Percentiles rank a stretch among this genome's conserved stretches.
Evolutionary conservation across 2,113 vertebrate genomes (phyloP).

Genomic region (Callionymus lyra): DNA sequence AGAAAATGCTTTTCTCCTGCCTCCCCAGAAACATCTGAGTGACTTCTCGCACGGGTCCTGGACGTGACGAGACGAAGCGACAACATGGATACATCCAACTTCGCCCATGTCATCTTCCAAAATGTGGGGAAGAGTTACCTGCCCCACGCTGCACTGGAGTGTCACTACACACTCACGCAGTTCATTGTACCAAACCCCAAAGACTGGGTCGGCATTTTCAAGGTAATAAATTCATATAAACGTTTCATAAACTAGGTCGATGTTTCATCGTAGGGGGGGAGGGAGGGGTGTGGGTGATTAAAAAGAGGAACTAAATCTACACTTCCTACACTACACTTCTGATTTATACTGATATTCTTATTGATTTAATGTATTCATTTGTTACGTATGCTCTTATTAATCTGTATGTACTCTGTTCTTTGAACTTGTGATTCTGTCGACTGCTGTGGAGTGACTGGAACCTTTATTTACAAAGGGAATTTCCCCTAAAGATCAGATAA

Average conservation of each 20-base stretch:
- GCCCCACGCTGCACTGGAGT: constrained; percentile 88
- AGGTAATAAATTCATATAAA: constrained; percentile 64
- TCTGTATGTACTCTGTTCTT: no score
- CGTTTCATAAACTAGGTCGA: background rate
- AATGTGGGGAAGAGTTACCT: constrained; percentile 96
- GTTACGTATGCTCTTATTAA: no score
- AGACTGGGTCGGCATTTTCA: constrained; percentile 98
- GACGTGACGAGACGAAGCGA: constrained; percentile 67
- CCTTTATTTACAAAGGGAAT: no score
- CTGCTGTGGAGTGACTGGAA: no score
- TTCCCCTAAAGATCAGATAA: no score
- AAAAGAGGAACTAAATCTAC: no score
- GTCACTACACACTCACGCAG: constrained; percentile 89
- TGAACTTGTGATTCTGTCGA: no score
- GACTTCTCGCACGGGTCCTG: constrained; percentile 78
- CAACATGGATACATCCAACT: constrained; percentile 88
- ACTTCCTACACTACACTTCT: no score
- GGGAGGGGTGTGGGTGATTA: no score
- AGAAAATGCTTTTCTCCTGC: constrained; percentile 12
- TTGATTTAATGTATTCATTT: no score
- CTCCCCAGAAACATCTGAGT: constrained; percentile 42
- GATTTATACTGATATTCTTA: no score
- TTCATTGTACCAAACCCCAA: constrained; percentile 91
- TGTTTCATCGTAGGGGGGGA: no score
- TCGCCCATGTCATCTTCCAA: constrained; percentile 98